Evolutionary conservation across 2,113 vertebrate genomes (phyloP).

Genomic region (Aegypius monachus): DNA sequence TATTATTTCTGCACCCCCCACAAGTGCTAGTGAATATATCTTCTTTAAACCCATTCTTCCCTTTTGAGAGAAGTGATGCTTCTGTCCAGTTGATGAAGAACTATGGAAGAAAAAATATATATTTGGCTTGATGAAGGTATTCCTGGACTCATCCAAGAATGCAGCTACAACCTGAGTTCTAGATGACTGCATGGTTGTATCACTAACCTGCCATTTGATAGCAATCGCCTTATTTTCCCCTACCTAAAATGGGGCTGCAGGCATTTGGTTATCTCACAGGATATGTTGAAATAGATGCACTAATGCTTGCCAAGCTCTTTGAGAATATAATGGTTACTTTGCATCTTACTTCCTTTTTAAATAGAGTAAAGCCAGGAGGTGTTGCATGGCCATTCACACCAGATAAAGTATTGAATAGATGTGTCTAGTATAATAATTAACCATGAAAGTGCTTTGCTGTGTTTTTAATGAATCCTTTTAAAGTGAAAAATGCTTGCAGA

Average conservation of each 20-base stretch:
- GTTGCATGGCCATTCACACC: constrained; percentile 1
- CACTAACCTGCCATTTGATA: background rate
- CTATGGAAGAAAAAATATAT: background rate
- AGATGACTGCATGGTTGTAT: background rate
- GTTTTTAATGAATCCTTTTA: background rate
- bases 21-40: background rate
- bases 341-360: constrained; percentile 23
- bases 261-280: background rate
- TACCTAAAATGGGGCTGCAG: background rate
- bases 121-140: background rate
- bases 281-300: background rate
- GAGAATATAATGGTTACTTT: constrained; percentile 41
- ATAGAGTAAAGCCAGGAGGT: background rate
- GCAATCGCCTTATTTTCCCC: background rate
- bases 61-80: background rate
- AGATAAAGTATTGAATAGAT: constrained; percentile 23
- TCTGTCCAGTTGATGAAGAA: background rate
- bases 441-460: background rate
- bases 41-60: background rate
- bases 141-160: background rate
- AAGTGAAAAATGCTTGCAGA: background rate
- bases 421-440: background rate
- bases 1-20: background rate
- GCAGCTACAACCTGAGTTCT: background rate
- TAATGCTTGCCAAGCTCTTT: background rate